These are phyloP conservation scores for Nephotettix cincticeps DNA, from an alignment of 1,140 invertebrate genomes.

Conservation along the genomic window DNA sequence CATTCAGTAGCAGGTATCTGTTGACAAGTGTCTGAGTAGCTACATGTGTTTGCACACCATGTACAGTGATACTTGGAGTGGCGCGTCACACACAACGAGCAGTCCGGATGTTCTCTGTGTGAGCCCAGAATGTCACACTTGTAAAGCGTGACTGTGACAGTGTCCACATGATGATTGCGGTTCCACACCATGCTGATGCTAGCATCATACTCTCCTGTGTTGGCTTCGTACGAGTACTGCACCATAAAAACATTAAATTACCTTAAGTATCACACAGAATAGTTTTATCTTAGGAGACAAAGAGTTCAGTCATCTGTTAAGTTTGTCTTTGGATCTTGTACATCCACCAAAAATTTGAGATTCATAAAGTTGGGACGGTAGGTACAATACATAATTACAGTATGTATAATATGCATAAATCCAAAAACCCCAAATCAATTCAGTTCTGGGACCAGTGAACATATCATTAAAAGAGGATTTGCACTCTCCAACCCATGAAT, in stretches of 20 bases:
- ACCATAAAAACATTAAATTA: conserved; percentile 39
- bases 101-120: conserved; percentile 88
- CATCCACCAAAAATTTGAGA: too few species aligned
- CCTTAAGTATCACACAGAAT: too few species aligned
- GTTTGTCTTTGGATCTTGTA: too few species aligned
- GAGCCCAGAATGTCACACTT: conserved; percentile 93
- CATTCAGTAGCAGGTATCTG: conserved; percentile 75
- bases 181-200: conserved; percentile 91
- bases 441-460: too few species aligned
- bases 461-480: too few species aligned
- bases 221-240: conserved; percentile 84
- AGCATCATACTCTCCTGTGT: conserved; percentile 82
- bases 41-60: conserved; percentile 89
- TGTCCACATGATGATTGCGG: conserved; percentile 87
- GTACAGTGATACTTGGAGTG: conserved; percentile 86
- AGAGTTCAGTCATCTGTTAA: too few species aligned
- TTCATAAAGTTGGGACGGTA: too few species aligned
- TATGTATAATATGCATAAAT: too few species aligned
- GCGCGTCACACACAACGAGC: conserved; percentile 88
- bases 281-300: too few species aligned
- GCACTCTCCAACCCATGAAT: too few species aligned
- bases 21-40: conserved; percentile 77
- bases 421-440: too few species aligned
- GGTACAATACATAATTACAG: too few species aligned
- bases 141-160: conserved; percentile 85